These are phyloP conservation scores for Oreochromis tanganicae DNA, from an alignment of 2,113 vertebrate species.

Conservation along the genomic window DNA sequence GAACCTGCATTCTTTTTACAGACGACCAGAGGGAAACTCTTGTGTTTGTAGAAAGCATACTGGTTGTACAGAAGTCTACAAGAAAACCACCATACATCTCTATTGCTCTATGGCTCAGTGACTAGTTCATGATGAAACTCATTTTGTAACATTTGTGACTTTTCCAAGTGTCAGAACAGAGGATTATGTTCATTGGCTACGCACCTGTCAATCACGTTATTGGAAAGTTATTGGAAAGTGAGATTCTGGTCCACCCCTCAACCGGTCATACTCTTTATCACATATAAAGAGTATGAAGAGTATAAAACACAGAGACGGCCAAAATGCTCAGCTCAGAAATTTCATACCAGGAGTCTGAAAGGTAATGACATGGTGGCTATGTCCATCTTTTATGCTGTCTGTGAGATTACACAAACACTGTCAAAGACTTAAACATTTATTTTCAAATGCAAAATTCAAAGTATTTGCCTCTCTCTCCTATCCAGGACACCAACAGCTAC, in stretches of 20 bases:
- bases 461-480: neutral
- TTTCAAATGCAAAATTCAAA: neutral
- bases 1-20: neutral
- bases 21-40: neutral
- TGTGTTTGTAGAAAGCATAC: neutral
- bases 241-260: neutral
- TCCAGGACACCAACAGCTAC: neutral
- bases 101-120: neutral
- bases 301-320: neutral
- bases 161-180: neutral
- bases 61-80: neutral
- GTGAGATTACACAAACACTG: neutral
- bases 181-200: neutral
- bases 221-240: neutral
- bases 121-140: neutral
- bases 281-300: neutral
- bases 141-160: neutral
- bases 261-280: neutral
- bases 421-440: neutral
- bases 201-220: neutral
- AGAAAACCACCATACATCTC: accelerated
- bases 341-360: neutral
- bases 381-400: neutral
- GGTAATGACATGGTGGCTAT: neutral
- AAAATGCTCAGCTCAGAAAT: neutral